Conservation (phyloP, 1,140 invertebrate genomes). For the Nasonia giraulti region DNA sequence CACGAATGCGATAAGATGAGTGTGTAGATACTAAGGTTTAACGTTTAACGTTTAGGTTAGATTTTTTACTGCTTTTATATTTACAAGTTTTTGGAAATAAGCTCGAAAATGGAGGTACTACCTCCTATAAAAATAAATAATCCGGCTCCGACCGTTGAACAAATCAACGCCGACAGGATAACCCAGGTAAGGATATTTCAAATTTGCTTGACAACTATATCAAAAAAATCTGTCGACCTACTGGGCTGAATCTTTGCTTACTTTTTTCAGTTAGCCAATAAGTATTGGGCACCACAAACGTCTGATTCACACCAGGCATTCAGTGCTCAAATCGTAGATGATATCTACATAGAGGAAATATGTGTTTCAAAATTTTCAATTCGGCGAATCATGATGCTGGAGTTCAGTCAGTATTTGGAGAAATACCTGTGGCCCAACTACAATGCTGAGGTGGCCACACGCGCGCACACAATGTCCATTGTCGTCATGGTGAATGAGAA, state of each 20-base stretch:
- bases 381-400: conserved; percentile 93
- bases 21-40: not conserved
- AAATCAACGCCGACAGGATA: conserved; percentile 88
- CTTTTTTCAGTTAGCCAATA: conserved; percentile 83
- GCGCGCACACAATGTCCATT: conserved; percentile 94
- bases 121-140: conserved; percentile 74
- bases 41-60: conserved; percentile 18
- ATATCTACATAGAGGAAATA: conserved; percentile 89
- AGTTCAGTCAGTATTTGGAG: conserved; percentile 98
- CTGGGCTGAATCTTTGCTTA: conserved; percentile 3
- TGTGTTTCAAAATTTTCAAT: conserved; percentile 86
- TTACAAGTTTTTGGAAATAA: conserved; percentile 24
- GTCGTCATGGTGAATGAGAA: conserved; percentile 99
- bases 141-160: conserved; percentile 84
- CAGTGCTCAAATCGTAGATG: conserved; percentile 84
- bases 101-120: conserved; percentile 63
- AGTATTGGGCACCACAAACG: conserved; percentile 92
- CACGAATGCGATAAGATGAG: not conserved
- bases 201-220: not conserved
- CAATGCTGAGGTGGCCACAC: conserved; percentile 78
- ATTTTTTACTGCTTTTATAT: not conserved
- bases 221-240: not conserved
- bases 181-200: conserved; percentile 79
- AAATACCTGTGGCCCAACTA: conserved; percentile 99
- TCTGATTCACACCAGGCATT: conserved; percentile 81